Evolutionary conservation across 2,797 vertebrate species (phyloP).

Genomic region (Meda fulgida): DNA sequence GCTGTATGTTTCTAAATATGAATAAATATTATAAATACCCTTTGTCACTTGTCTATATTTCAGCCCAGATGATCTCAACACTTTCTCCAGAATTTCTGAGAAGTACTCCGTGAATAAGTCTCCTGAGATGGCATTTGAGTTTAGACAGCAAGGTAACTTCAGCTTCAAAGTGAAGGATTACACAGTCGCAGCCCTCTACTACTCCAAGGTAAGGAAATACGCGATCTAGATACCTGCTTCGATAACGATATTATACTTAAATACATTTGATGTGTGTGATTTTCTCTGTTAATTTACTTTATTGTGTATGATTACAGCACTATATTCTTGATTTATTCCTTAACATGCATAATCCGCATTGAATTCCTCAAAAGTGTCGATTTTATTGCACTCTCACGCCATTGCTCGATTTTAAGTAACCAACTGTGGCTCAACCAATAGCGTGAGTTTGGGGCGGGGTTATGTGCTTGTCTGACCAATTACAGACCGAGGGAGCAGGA

Average conservation of each 20-base stretch:
- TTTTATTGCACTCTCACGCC: neutral
- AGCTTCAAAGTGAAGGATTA: slow-evolving; percentile 82
- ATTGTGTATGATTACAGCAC: neutral
- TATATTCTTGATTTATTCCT: too few species aligned
- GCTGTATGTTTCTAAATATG: neutral
- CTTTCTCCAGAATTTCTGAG: slow-evolving; percentile 72
- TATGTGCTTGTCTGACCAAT: neutral
- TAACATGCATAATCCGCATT: neutral
- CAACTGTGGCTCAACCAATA: neutral
- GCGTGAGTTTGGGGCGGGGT: neutral
- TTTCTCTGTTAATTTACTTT: too few species aligned
- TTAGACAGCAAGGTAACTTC: slow-evolving; percentile 82
- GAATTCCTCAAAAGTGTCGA: neutral
- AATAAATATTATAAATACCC: neutral
- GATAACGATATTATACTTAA: neutral
- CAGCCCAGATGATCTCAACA: slow-evolving; percentile 80
- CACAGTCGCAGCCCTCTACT: slow-evolving; percentile 75
- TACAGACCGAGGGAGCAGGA: neutral
- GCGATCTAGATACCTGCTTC: neutral
- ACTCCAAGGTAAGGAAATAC: slow-evolving; percentile 81
- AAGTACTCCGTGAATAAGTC: slow-evolving; percentile 74
- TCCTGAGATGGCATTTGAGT: slow-evolving; percentile 67
- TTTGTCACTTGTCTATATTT: slow-evolving; percentile 28
- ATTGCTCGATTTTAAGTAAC: neutral
- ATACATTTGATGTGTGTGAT: neutral